phyloP scores from a whole-genome alignment of 2,113 vertebrate genomes.

The Toxotes chatareus region DNA sequence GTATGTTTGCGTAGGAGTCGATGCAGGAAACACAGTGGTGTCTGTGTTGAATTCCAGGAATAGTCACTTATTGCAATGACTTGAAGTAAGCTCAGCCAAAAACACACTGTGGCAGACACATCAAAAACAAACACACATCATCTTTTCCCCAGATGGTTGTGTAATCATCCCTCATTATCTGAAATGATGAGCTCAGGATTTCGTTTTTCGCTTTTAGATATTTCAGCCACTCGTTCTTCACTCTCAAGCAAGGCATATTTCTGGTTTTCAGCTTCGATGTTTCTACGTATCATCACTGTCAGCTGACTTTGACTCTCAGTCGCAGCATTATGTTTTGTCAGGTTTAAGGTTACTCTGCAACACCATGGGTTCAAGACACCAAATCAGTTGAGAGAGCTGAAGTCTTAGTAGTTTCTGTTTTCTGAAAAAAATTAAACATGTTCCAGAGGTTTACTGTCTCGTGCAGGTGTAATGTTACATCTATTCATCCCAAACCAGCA shows the following conservation, averaged over 20 bases:
- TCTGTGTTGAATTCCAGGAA: constrained; percentile 10
- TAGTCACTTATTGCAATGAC: background rate
- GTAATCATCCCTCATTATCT: constrained; percentile 36
- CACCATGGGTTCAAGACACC: background rate
- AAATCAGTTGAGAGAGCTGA: background rate
- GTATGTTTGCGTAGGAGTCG: background rate
- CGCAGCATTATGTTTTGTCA: background rate
- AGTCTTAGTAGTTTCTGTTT: background rate
- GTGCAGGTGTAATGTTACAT: background rate
- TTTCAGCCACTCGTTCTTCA: background rate
- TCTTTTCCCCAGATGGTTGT: constrained; percentile 31
- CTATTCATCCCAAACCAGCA: no score
- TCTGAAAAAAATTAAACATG: background rate
- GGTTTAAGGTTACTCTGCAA: background rate
- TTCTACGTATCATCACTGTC: no score
- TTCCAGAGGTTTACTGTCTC: background rate
- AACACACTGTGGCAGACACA: background rate
- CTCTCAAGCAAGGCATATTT: background rate
- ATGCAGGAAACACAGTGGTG: background rate
- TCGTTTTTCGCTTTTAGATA: background rate
- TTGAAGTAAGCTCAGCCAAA: background rate
- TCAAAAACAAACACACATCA: constrained; percentile 12
- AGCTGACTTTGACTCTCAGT: background rate
- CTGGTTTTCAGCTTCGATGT: background rate
- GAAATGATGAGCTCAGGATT: constrained; percentile 9